A percentile compares a stretch with the other conserved stretches of the same genome.
These are phyloP conservation scores for Phaethon lepturus DNA, from an alignment of 2,113 vertebrate genomes.

Conservation along the genomic window DNA sequence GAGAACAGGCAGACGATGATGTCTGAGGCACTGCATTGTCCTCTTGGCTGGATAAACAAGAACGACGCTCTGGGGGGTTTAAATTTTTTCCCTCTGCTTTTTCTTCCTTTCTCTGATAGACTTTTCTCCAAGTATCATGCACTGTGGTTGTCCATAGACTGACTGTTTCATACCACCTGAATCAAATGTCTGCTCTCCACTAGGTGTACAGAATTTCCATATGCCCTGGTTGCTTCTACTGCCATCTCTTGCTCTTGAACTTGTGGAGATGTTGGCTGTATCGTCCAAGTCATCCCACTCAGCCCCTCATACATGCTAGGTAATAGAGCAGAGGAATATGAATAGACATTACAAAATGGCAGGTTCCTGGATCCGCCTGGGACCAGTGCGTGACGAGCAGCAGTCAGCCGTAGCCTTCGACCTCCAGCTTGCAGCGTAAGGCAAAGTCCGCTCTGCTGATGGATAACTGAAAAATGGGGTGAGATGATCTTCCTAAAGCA, in stretches of 20 bases:
- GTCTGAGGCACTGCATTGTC: background rate
- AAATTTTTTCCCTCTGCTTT: background rate
- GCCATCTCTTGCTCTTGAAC: background rate
- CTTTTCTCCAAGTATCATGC: background rate
- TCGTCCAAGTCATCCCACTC: background rate
- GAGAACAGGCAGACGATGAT: background rate
- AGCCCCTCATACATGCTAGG: background rate
- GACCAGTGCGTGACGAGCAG: background rate
- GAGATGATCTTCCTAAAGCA: background rate
- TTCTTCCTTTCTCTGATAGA: background rate
- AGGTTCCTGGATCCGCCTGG: background rate
- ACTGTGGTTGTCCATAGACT: background rate
- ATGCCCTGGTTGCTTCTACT: background rate
- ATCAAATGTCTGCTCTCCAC: background rate
- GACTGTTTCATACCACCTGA: background rate
- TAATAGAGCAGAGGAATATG: background rate
- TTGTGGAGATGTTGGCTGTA: background rate
- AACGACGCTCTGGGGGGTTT: background rate
- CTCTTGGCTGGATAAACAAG: background rate
- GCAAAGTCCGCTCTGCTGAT: accelerated
- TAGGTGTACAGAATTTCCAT: background rate
- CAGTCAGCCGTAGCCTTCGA: background rate
- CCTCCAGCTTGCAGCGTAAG: background rate
- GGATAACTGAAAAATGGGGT: background rate
- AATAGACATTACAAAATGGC: background rate